Base-by-base conservation (phyloP, 2,888 invertebrate genomes). In the Acanthococcus lagerstroemiae region DNA sequence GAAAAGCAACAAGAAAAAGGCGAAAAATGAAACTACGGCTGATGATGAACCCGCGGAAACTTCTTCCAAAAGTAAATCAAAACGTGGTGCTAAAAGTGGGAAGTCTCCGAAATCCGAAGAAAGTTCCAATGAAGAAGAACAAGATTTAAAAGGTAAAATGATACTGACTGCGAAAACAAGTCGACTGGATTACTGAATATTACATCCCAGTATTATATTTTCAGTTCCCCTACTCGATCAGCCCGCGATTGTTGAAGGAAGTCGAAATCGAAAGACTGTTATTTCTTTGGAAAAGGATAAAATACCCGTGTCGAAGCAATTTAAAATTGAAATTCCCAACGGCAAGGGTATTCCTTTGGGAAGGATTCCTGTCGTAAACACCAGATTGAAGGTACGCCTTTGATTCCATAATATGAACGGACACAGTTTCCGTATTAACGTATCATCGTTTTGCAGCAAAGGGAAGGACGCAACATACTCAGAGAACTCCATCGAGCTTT, bases 281-380 rank as follows among this genome's bases (percentile, higher is more conserved):
- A n/a, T 15, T 2, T 15, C 12, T 15, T 66, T 70, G 15, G 70
- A 75, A 54, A 75, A 76, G 69, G 68, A 69, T 15, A 66, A 26
- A 70, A 77, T 76, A 72, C 78, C 77, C 69, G 79, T 78, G 21
- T 78, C 80, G 15, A 12, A 22, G 7, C 30, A 44, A 21, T 27
- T 21, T 21, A 26, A 25, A 27, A 22, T 57, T 57, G 78, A 78
- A 60, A 80, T 83, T 67, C 82, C 82, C 1, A 79, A 80, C 54
- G 87, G 87, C 24, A 79, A 78, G 69, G 87, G 87, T 4, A 79
- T 79, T 30, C 80, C 83, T 0, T 78, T 88, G 26, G 85, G 85
- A 4, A 85, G 85, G 72, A 85, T 86, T 75, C 82, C 83, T 69
- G 81, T 82, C 68, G 83, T 87, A 69, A 83, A 84, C 71, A 66